phyloP scores from a whole-genome alignment of 1,140 invertebrate species.

The Drosophila serrata region DNA sequence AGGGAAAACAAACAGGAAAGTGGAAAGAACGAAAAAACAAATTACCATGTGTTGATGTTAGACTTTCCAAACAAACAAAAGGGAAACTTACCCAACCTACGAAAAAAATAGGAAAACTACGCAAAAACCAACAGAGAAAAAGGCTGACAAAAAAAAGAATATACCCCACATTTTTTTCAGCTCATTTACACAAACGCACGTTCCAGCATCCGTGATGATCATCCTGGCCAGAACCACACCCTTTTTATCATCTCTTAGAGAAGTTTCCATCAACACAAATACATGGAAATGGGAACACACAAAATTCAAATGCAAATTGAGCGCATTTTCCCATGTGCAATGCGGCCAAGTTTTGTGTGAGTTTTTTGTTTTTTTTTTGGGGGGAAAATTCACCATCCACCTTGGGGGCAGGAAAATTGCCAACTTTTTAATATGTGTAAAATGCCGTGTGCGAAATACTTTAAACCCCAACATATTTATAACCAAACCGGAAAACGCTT shows the following conservation, averaged over 20 bases:
- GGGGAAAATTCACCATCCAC: slow-evolving; percentile 1
- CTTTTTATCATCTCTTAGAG: slow-evolving; percentile 39
- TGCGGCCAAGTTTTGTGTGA: slow-evolving; percentile 50
- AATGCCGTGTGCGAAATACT: slow-evolving; percentile 33
- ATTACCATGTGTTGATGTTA: slow-evolving; percentile 72
- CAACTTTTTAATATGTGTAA: slow-evolving; percentile 44
- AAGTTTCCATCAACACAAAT: slow-evolving; percentile 55
- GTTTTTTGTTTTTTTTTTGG: not conserved
- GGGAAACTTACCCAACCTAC: slow-evolving; percentile 20
- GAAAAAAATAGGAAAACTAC: slow-evolving; percentile 43
- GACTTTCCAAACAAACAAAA: slow-evolving; percentile 66
- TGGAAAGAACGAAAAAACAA: slow-evolving; percentile 29
- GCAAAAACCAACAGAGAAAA: slow-evolving; percentile 52
- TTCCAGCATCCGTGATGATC: slow-evolving; percentile 36
- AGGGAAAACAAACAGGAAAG: slow-evolving; percentile 35
- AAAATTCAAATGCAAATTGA: slow-evolving; percentile 62
- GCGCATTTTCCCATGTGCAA: slow-evolving; percentile 62
- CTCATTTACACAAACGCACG: slow-evolving; percentile 75
- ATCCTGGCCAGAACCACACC: slow-evolving; percentile 34
- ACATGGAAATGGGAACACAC: slow-evolving; percentile 59
- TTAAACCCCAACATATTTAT: slow-evolving; percentile 46
- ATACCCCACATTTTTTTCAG: slow-evolving; percentile 38
- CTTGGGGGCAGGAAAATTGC: slow-evolving; percentile 23
- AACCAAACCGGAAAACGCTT: slow-evolving; percentile 37
- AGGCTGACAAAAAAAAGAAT: slow-evolving; percentile 48